Conservation (phyloP, 2,888 invertebrate genomes). For the Diachrysia chrysitis region DNA sequence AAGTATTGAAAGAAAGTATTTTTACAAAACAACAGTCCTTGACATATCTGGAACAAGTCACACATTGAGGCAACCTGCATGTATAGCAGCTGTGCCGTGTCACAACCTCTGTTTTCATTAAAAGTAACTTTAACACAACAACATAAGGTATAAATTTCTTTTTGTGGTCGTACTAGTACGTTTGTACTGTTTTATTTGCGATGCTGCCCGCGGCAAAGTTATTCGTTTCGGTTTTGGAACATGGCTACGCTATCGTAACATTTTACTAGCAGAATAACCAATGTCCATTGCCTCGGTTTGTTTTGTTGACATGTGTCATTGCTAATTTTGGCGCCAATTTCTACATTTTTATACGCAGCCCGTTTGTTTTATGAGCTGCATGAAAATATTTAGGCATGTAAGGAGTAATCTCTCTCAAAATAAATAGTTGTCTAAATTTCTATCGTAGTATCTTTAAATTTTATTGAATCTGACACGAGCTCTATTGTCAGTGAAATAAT, state of each 20-base stretch:
- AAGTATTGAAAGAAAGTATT: constrained; percentile 77
- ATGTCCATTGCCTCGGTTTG: constrained; percentile 70
- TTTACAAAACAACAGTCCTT: constrained; percentile 81
- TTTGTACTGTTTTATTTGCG: constrained; percentile 70
- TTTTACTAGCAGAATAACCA: constrained; percentile 78
- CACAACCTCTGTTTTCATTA: constrained; percentile 31
- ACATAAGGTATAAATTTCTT: constrained; percentile 50
- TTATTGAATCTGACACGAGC: too few species aligned
- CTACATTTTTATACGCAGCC: constrained; percentile 9
- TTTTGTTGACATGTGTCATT: constrained; percentile 62
- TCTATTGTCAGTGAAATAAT: too few species aligned
- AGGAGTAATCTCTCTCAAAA: neutral
- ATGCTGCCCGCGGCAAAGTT: constrained; percentile 77
- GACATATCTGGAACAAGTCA: constrained; percentile 81
- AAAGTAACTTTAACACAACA: constrained; percentile 43
- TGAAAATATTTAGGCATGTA: neutral
- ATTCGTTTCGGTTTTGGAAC: constrained; percentile 78
- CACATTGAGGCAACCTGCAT: constrained; percentile 72
- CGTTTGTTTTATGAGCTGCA: neutral
- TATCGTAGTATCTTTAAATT: too few species aligned
- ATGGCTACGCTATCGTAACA: constrained; percentile 74
- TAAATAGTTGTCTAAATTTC: too few species aligned
- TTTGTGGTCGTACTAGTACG: constrained; percentile 38
- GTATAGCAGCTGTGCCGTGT: constrained; percentile 53
- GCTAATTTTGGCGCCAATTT: constrained; percentile 58